phyloP scores from a whole-genome alignment of 1,140 invertebrate genomes.

The Medauroidea extradentata region DNA sequence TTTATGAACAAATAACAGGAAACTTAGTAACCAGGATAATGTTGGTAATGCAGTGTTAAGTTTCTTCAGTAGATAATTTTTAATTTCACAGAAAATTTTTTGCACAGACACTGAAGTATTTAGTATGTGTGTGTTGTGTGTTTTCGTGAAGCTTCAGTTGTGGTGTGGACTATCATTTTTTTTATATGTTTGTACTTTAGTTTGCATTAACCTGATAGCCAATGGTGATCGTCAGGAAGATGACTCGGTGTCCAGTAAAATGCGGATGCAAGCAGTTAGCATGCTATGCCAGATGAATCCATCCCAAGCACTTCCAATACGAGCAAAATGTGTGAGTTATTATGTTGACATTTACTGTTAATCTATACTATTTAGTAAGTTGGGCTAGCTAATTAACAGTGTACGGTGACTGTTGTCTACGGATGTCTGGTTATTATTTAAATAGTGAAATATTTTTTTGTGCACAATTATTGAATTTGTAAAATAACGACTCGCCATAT shows the following conservation, averaged over 20 bases:
- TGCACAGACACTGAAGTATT: neutral
- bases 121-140: neutral
- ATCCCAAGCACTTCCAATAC: slow-evolving; percentile 70
- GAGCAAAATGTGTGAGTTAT: slow-evolving; percentile 67
- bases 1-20: no score
- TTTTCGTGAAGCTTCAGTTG: neutral
- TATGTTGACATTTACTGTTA: neutral
- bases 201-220: slow-evolving; percentile 76
- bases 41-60: no score
- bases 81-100: no score
- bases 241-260: slow-evolving; percentile 61
- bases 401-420: neutral
- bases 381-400: no score
- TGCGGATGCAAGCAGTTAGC: slow-evolving; percentile 67
- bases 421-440: no score
- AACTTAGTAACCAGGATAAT: no score
- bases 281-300: slow-evolving; percentile 89
- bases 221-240: slow-evolving; percentile 89
- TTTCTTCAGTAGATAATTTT: no score
- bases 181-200: slow-evolving; percentile 48
- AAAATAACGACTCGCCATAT: no score
- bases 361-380: neutral
- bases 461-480: no score
- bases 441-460: no score
- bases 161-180: slow-evolving; percentile 6